These are phyloP conservation scores for Eupsilia transversa DNA, from an alignment of 2,888 invertebrate species.

Conservation along the genomic window DNA sequence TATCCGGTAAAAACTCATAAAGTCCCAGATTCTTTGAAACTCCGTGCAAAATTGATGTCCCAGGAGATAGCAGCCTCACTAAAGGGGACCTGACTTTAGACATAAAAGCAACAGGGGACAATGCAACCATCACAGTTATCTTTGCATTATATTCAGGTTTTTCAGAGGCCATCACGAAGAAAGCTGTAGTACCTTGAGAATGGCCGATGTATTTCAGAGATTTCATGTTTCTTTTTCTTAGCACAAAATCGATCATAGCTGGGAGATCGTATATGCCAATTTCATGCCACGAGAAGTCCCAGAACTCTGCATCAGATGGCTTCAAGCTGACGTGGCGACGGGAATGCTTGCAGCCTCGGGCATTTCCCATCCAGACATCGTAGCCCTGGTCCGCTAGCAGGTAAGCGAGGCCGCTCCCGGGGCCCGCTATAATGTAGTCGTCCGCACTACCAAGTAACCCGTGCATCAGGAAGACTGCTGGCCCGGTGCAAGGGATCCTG, in stretches of 20 bases:
- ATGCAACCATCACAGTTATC: constrained; percentile 88
- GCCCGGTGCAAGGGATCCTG: constrained; percentile 78
- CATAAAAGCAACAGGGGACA: constrained; percentile 91
- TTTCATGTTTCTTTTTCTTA: constrained; percentile 85
- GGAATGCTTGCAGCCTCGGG: constrained; percentile 93
- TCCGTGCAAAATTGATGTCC: constrained; percentile 71
- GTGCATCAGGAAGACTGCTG: constrained; percentile 82
- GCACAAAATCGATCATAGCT: constrained; percentile 93
- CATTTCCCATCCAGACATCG: constrained; percentile 95
- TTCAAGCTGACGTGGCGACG: constrained; percentile 86
- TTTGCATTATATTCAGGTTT: constrained; percentile 90
- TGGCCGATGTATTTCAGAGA: constrained; percentile 93
- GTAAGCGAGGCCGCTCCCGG: constrained; percentile 80
- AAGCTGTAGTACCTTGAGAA: constrained; percentile 92
- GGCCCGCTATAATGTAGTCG: constrained; percentile 80
- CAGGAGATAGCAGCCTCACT: constrained; percentile 76
- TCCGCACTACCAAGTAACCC: constrained; percentile 81
- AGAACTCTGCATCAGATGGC: constrained; percentile 87
- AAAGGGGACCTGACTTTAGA: constrained; percentile 80
- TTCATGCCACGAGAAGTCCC: constrained; percentile 95
- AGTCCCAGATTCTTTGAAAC: constrained; percentile 84
- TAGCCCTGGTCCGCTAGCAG: constrained; percentile 91
- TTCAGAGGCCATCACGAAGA: constrained; percentile 90
- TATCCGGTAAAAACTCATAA: constrained; percentile 92
- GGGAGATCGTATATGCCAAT: constrained; percentile 95